Evolutionary conservation across 2,888 invertebrate species (phyloP).

Genomic region (Philereme vetulata): DNA sequence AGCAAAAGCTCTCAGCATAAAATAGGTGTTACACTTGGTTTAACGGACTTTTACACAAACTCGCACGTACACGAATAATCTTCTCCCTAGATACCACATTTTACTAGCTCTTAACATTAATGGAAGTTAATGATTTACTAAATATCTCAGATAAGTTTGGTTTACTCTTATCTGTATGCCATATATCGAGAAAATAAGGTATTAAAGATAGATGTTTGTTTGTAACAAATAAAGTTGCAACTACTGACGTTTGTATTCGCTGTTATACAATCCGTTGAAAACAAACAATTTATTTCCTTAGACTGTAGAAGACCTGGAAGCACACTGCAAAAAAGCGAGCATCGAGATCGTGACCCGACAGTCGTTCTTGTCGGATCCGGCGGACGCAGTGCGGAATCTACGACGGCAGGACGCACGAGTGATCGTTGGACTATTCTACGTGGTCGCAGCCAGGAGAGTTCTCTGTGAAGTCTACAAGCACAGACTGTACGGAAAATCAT

Average conservation of each 20-base stretch:
- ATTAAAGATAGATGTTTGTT: not conserved
- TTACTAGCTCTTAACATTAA: constrained; percentile 18
- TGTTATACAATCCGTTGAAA: not conserved
- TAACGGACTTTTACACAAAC: constrained; percentile 34
- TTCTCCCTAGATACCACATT: constrained; percentile 21
- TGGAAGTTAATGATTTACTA: constrained; percentile 10
- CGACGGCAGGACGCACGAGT: constrained; percentile 98
- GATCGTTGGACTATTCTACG: constrained; percentile 99
- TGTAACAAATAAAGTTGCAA: no score
- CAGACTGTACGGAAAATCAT: constrained; percentile 95
- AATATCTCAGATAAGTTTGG: not conserved
- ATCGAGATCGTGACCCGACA: constrained; percentile 98
- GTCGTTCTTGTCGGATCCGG: constrained; percentile 98
- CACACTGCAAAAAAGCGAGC: constrained; percentile 94
- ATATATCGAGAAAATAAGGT: not conserved
- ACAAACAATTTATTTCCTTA: constrained; percentile 67
- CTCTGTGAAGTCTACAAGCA: constrained; percentile 98
- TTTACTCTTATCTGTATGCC: not conserved
- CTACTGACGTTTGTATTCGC: not conserved
- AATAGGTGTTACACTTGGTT: constrained; percentile 37
- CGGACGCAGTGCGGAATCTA: constrained; percentile 97
- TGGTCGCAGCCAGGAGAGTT: constrained; percentile 97
- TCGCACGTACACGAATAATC: constrained; percentile 28
- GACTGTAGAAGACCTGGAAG: constrained; percentile 98
- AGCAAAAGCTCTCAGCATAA: constrained; percentile 38